Evolutionary conservation across 1,140 invertebrate species (phyloP), one percentile per base, ranked within the genome.

Genomic region (Harlomillsia oculata): DNA sequence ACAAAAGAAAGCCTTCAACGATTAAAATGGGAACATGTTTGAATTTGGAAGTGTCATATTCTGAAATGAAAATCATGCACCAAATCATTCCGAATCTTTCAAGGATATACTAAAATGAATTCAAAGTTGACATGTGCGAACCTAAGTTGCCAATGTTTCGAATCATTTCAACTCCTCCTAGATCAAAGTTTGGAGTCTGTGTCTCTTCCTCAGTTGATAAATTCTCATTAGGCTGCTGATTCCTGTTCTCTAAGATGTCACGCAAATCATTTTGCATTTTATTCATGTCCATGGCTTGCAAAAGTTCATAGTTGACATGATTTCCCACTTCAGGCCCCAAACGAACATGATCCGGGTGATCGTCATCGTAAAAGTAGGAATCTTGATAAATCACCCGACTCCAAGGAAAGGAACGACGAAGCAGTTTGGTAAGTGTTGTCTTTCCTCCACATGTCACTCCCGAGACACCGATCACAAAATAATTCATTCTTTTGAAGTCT

Each of bases 401-500:
- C 59, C 59, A 61, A 8, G 63, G 63, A 26, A 64, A 61, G 4
- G 50, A 59, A 23, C 45, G 25, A 28, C 58, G 56, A 37, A 64
- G 21, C n/a, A 64, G 26, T 51, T 64, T 60, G 9, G 62, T 36
- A 20, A 64, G 28, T 28, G 50, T 60, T 0, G 62, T 64, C 28
- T 61, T 61, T 28, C 59, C 56, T 37, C 56, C 54, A 34, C 53
- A 53, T 6, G 57, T 64, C 1, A 57, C 39, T 13, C 62, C 62
- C 9, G 52, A 56, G 1, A 64, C 55, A 30, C 63, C 63, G 20
- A 61, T 61, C 3, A 64, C 62, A 52, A 64, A 64, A 39, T 60
- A 63, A 34, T 34, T 52, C 56, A 53, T 62, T 13, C 49, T n/a
- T n/a, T n/a, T n/a, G n/a, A n/a, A n/a, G n/a, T n/a, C n/a, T n/a